A percentile compares a stretch with the other conserved stretches of the same genome.
These are phyloP conservation scores for Ivindomyrus marchei DNA, from an alignment of 2,113 vertebrate species.

Conservation along the genomic window DNA sequence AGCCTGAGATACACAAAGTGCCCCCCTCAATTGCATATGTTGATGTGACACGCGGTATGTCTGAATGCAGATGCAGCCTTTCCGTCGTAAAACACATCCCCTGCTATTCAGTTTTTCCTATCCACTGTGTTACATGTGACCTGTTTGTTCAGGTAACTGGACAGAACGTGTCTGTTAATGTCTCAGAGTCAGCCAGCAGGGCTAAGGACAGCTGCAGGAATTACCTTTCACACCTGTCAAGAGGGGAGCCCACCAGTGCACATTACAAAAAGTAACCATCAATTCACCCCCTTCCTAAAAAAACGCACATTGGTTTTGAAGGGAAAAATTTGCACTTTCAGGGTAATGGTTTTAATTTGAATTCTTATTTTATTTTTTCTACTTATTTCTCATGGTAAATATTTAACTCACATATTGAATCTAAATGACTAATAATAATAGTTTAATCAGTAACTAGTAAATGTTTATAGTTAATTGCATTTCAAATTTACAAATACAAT, in stretches of 20 bases:
- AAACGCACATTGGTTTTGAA: neutral
- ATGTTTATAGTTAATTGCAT: neutral
- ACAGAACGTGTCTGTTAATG: neutral
- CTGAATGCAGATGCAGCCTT: neutral
- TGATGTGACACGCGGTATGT: neutral
- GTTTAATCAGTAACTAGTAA: constrained; percentile 8
- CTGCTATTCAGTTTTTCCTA: neutral
- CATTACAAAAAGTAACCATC: neutral
- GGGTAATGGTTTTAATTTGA: neutral
- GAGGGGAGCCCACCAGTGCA: neutral
- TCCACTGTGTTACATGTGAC: neutral
- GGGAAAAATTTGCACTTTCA: neutral
- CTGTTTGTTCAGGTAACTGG: neutral
- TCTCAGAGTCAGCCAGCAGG: neutral
- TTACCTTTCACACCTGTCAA: neutral
- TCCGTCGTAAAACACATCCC: neutral
- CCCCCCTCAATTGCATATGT: neutral
- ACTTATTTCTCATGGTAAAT: neutral
- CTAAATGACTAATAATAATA: neutral
- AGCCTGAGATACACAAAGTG: neutral
- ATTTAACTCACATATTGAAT: neutral
- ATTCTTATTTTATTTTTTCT: neutral
- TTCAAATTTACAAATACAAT: neutral
- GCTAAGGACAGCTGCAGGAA: neutral
- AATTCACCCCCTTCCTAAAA: neutral